Percentiles rank a stretch among this genome's conserved stretches.
These are phyloP conservation scores for Lithobates sylvaticus DNA, from an alignment of 2,797 vertebrate species.

Conservation along the genomic window DNA sequence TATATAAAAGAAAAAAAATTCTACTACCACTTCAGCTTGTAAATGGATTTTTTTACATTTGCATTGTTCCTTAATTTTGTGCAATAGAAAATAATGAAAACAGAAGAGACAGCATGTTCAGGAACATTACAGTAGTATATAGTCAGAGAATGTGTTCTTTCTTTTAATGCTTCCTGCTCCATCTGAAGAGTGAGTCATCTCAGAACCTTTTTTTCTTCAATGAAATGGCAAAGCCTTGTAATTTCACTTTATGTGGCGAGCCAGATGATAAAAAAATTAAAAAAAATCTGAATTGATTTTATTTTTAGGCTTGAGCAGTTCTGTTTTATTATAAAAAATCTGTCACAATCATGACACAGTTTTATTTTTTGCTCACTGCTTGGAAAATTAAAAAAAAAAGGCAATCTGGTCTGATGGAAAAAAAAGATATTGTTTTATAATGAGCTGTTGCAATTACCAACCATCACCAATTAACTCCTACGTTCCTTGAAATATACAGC, in stretches of 20 bases:
- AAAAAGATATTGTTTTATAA: no score
- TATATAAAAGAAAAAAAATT: no score
- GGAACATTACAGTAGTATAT: neutral
- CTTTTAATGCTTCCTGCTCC: neutral
- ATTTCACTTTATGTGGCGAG: neutral
- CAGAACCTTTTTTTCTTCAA: neutral
- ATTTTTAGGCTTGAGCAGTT: slow-evolving; percentile 22
- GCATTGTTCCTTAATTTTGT: neutral
- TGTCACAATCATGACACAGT: slow-evolving; percentile 4
- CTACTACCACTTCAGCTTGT: no score
- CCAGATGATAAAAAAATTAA: slow-evolving; percentile 2
- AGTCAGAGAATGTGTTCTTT: slow-evolving; percentile 1
- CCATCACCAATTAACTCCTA: no score
- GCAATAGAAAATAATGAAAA: neutral
- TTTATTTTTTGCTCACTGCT: neutral
- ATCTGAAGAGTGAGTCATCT: slow-evolving; percentile 16
- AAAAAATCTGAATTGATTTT: neutral
- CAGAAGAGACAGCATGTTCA: neutral
- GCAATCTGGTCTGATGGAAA: neutral
- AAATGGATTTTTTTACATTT: no score
- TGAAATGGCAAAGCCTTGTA: neutral
- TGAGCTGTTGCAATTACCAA: no score
- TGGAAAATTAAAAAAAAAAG: neutral
- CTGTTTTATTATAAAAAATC: slow-evolving; percentile 11
- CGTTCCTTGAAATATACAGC: no score